Conservation (phyloP, 2,113 vertebrate genomes). For the Brienomyrus brachyistius region DNA sequence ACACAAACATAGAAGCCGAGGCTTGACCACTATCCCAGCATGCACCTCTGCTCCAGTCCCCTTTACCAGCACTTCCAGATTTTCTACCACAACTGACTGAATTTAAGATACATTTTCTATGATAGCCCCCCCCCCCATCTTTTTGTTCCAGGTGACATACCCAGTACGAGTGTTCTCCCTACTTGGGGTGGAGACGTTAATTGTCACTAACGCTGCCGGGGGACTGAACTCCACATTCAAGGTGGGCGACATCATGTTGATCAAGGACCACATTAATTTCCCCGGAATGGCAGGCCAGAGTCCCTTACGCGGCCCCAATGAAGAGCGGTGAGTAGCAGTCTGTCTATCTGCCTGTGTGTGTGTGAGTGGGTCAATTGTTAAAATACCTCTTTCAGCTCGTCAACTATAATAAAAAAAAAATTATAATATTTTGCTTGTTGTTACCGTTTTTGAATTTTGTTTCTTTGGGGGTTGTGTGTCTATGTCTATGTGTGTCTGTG, state of each 20-base stretch:
- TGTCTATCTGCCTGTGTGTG: not conserved
- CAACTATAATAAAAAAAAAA: not conserved
- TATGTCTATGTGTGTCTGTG: not conserved
- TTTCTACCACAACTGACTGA: not conserved
- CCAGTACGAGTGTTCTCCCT: conserved; percentile 63
- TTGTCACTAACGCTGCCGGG: conserved; percentile 67
- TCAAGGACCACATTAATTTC: conserved; percentile 69
- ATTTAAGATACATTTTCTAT: not conserved
- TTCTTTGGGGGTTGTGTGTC: not conserved
- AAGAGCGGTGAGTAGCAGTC: conserved; percentile 48
- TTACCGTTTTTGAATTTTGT: not conserved
- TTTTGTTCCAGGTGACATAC: conserved; percentile 56
- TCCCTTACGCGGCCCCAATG: conserved; percentile 62
- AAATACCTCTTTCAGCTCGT: not conserved
- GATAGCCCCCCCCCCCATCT: not conserved
- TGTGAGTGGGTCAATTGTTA: not conserved
- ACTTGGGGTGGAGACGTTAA: conserved; percentile 58
- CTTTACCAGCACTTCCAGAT: not conserved
- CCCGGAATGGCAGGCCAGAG: conserved; percentile 62
- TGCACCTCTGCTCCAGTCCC: not conserved
- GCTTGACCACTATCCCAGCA: not conserved
- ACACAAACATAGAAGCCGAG: not conserved
- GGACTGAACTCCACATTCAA: conserved; percentile 51
- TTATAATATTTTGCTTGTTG: not conserved
- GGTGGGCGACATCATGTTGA: conserved; percentile 68